Conservation (phyloP, 2,113 vertebrate species). For the Syngnathus typhle region DNA sequence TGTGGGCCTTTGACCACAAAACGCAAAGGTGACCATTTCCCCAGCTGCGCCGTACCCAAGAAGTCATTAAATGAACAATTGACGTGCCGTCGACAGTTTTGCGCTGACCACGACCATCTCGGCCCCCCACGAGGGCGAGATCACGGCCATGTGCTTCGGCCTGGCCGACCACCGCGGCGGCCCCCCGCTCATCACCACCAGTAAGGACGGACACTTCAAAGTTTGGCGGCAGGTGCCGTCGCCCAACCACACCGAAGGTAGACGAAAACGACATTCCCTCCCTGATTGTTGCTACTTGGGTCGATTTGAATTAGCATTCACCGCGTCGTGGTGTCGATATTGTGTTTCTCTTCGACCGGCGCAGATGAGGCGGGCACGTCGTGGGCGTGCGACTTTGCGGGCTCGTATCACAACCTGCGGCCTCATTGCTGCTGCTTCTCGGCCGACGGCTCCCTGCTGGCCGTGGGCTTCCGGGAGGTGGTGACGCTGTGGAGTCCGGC, state of each 20-base stretch:
- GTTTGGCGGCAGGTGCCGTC: constrained; percentile 80
- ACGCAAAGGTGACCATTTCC: constrained; percentile 76
- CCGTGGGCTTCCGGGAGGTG: constrained; percentile 83
- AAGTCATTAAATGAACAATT: too few relatives aligned
- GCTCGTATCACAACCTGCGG: constrained; percentile 82
- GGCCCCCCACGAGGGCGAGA: constrained; percentile 78
- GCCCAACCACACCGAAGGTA: constrained; percentile 66
- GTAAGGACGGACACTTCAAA: constrained; percentile 86
- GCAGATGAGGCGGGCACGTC: constrained; percentile 68
- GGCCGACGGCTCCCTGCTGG: constrained; percentile 88
- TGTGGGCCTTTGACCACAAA: constrained; percentile 80
- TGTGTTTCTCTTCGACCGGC: constrained; percentile 9
- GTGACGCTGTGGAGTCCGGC: constrained; percentile 86
- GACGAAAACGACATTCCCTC: neutral
- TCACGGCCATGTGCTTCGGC: constrained; percentile 84
- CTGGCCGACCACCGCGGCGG: constrained; percentile 53
- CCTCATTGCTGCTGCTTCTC: constrained; percentile 86
- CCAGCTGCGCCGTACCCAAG: too few relatives aligned
- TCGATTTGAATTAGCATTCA: neutral
- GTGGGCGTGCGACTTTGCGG: constrained; percentile 94
- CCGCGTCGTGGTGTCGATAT: neutral
- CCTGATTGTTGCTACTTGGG: neutral
- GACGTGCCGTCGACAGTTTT: constrained; percentile 70
- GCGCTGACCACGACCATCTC: constrained; percentile 84
- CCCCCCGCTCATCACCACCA: constrained; percentile 77